Evolutionary conservation across 1,140 invertebrate genomes (phyloP), one percentile per base, ranked within the genome.

Genomic region (Pteromalus puparum): DNA sequence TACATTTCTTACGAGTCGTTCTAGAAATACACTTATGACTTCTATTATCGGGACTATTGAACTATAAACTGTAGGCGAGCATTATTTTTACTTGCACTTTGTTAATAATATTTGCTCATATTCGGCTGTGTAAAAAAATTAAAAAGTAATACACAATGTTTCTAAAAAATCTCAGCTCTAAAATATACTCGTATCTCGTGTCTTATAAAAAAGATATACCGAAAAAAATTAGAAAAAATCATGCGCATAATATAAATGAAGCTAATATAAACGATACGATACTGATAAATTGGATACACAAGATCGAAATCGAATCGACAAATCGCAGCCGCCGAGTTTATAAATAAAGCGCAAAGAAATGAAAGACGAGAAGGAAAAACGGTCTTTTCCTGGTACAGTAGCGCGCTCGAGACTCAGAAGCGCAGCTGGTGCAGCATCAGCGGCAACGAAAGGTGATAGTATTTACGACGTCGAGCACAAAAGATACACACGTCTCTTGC

Each of bases 391-490:
- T 18, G 21, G 53, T 61, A 61, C 53, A 61, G 53, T 18, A 53
- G 48, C 5, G 15, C 48, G 48, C 48, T 53, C 18, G 13, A 18
- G 13, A 15, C 12, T 48, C 46, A 48, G 15, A 15, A 48, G 46
- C 46, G 15, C 46, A 48, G 46, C 46, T 24, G 65, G 21, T 24
- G 24, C 15, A 73, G 15, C 15, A 73, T 34, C 18, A 34, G 70
- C 70, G 28, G 72, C 72, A 42, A 74, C 34, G 34, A 81, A 46
- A 26, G 53, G 42, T 70, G 67, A 72, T 26, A 48, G 38, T 48
- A 73, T 67, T 81, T 61, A 72, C 67, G 67, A 70, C 18, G 68
- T 21, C n/a, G 34, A 15, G 67, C 68, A 30, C 46, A 74, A 82
- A 82, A 82, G 30, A 73, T 65, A 24, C 10, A 48, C 46, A 10